Base-by-base conservation (phyloP, 2,797 vertebrate genomes). In the Momotus momota region DNA sequence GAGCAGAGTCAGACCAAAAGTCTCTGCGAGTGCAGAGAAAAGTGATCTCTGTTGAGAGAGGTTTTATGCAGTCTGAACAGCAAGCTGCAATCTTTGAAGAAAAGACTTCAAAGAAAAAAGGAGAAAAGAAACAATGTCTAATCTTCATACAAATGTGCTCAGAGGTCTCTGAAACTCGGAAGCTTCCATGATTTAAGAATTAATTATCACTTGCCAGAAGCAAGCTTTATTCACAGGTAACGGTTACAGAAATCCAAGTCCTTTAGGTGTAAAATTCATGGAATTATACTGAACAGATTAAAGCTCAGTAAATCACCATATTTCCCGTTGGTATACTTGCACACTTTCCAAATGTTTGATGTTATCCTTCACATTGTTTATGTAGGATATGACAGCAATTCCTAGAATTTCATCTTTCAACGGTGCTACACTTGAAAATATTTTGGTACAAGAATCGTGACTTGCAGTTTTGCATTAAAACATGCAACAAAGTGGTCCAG, bases 151-250 rank as follows among this genome's bases (percentile, higher is more conserved):
- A 98, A 97, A 97, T 97, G 79, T 95, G 92, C 96, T 97, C 97
- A 94, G 86, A 95, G 94, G 95, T 95, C 96, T 96, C 93, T 77
- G 95, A 95, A 98, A 97, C 97, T 97, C 91, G 95, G 93, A 96
- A 94, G 93, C 79, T 97, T 97, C 79, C 77, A 96, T 94, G 90
- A 96, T 96, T 97, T 97, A 97, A 97, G 97, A 98, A 98, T 98
- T 98, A 98, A 98, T 98, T 98, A 98, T 97, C 97, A 86, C 90
- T 97, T 98, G 97, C 97, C 89, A 97, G 97, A 91, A 97, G 95
- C 79, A 93, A 94, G 96, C 95, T 96, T 97, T 97, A 97, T 98
- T 98, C 97, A 95, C 79, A 94, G 95, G 97, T 98, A 97, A 96
- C 6, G 22, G 94, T 82, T 95, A 86, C 64, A 96, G 94, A 95